phyloP scores from a whole-genome alignment of 2,113 vertebrate genomes.

The Archilochus colubris region DNA sequence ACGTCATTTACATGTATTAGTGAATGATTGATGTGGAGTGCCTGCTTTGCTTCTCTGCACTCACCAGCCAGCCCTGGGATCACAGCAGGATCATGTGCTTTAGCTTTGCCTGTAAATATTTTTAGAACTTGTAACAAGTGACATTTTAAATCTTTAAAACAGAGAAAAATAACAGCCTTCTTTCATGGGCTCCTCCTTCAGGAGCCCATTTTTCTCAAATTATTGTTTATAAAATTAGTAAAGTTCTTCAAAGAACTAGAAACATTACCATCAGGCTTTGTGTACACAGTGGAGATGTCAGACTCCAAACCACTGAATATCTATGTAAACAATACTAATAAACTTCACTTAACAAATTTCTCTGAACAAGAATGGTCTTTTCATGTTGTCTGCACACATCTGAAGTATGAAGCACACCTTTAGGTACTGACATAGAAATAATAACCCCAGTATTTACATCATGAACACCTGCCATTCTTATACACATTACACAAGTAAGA shows the following conservation, averaged over 20 bases:
- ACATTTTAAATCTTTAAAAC: background rate
- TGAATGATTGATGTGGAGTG: background rate
- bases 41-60: background rate
- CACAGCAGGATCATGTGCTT: rapidly evolving
- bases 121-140: background rate
- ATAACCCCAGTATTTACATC: background rate
- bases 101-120: background rate
- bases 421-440: background rate
- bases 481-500: background rate
- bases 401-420: background rate
- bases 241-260: background rate
- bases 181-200: background rate
- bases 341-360: background rate
- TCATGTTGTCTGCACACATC: background rate
- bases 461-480: background rate
- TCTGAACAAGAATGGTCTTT: background rate
- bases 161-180: background rate
- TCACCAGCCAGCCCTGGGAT: background rate
- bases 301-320: background rate
- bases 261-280: background rate
- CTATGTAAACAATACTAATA: background rate
- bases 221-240: background rate
- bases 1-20: background rate
- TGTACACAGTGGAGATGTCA: background rate
- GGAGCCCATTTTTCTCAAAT: background rate